phyloP scores from a whole-genome alignment of 1,140 invertebrate species.

The Reticulitermes speratus region DNA sequence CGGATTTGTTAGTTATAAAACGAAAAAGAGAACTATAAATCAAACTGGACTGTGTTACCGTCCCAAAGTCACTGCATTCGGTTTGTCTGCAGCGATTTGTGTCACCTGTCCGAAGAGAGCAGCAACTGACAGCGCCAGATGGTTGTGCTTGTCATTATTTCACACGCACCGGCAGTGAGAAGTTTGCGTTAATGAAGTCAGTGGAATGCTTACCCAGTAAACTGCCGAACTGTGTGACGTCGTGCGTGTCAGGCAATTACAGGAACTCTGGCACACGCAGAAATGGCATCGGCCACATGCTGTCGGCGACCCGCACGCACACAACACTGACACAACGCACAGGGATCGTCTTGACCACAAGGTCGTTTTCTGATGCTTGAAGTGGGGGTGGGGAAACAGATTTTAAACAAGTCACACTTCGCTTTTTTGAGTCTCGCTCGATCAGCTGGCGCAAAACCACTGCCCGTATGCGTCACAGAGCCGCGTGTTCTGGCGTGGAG shows the following conservation, averaged over 20 bases:
- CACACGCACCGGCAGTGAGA: background rate
- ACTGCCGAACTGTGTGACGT: background rate
- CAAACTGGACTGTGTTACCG: no score
- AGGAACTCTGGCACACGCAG: background rate
- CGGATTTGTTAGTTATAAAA: no score
- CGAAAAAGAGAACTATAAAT: no score
- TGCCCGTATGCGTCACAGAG: background rate
- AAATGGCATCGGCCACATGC: background rate
- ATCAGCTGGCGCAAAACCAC: slow-evolving; percentile 2
- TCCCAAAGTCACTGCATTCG: no score
- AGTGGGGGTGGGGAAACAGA: background rate
- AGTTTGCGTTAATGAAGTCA: no score
- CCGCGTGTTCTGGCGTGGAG: background rate
- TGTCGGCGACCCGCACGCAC: background rate
- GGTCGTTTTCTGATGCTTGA: background rate
- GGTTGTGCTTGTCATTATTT: background rate
- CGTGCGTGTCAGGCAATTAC: background rate
- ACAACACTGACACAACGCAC: slow-evolving; percentile 1
- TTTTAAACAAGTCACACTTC: background rate
- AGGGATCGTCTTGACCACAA: background rate
- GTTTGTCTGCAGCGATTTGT: background rate
- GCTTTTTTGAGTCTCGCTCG: background rate
- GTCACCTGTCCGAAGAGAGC: background rate
- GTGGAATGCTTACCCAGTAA: background rate
- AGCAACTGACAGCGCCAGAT: background rate